These are phyloP conservation scores for Hippocampus kuda DNA, from an alignment of 2,797 vertebrate species.

Conservation along the genomic window DNA sequence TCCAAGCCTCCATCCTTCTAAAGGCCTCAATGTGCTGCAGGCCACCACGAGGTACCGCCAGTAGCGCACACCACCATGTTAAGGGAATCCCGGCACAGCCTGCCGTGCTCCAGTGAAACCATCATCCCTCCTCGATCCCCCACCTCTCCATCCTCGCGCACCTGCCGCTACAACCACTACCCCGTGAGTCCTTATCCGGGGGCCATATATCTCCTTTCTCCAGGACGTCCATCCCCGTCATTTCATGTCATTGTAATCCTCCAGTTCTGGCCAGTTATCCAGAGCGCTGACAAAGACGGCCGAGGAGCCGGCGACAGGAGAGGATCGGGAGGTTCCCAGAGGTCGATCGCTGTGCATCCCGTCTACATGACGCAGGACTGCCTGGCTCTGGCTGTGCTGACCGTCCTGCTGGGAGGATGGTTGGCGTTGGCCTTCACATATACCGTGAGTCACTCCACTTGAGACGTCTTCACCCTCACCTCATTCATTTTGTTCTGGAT, in stretches of 20 bases:
- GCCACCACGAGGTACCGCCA: slow-evolving; percentile 87
- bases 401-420: slow-evolving; percentile 77
- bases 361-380: slow-evolving; percentile 66
- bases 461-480: not conserved
- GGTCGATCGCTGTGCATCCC: slow-evolving; percentile 40
- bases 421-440: slow-evolving; percentile 66
- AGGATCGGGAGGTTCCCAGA: slow-evolving; percentile 12
- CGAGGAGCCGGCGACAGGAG: slow-evolving; percentile 15
- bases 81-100: slow-evolving; percentile 73
- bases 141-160: slow-evolving; percentile 30
- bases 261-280: slow-evolving; percentile 31
- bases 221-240: not conserved
- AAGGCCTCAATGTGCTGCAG: slow-evolving; percentile 51
- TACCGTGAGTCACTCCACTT: slow-evolving; percentile 56
- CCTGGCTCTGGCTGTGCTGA: slow-evolving; percentile 59
- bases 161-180: slow-evolving; percentile 47
- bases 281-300: slow-evolving; percentile 9
- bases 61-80: slow-evolving; percentile 94
- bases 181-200: slow-evolving; percentile 63
- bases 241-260: slow-evolving; percentile 2
- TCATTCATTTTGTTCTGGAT: not conserved
- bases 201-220: not conserved
- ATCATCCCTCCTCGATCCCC: slow-evolving; percentile 61
- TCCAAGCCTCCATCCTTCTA: not conserved
- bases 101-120: slow-evolving; percentile 65